phyloP scores from a whole-genome alignment of 2,888 invertebrate genomes.

The Idaea dimidiata region DNA sequence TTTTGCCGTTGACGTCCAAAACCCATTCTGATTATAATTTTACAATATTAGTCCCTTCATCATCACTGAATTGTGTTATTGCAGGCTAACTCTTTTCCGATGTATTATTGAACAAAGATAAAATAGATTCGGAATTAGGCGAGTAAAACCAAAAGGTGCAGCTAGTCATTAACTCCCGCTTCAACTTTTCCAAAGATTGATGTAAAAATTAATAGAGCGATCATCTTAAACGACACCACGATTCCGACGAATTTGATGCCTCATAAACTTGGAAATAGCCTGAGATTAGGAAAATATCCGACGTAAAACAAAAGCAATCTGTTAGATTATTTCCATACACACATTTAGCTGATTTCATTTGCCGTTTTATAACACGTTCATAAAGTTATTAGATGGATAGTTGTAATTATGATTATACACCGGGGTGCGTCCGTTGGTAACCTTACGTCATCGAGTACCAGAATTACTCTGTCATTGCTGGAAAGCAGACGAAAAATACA shows the following conservation, averaged over 20 bases:
- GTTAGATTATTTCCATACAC: constrained; percentile 13
- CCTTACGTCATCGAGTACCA: too few relatives aligned
- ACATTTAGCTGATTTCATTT: neutral
- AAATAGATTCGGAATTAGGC: too few relatives aligned
- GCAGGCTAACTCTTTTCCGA: too few relatives aligned
- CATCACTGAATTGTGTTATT: too few relatives aligned
- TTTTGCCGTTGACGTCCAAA: too few relatives aligned
- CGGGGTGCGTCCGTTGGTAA: too few relatives aligned
- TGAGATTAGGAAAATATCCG: constrained; percentile 33
- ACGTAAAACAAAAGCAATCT: constrained; percentile 37
- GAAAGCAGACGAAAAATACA: too few relatives aligned
- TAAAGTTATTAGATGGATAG: neutral
- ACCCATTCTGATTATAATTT: too few relatives aligned
- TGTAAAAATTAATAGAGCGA: constrained; percentile 31
- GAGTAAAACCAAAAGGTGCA: neutral
- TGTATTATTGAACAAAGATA: too few relatives aligned
- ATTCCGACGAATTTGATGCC: constrained; percentile 36
- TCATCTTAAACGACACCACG: constrained; percentile 32
- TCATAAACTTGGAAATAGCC: constrained; percentile 36
- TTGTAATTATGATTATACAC: neutral
- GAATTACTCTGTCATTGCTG: too few relatives aligned
- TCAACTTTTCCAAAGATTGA: neutral
- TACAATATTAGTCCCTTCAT: too few relatives aligned
- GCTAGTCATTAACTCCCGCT: neutral
- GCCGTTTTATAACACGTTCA: neutral